Evolutionary conservation across 2,113 vertebrate genomes (phyloP).

Genomic region (Dryoscopus gambensis): DNA sequence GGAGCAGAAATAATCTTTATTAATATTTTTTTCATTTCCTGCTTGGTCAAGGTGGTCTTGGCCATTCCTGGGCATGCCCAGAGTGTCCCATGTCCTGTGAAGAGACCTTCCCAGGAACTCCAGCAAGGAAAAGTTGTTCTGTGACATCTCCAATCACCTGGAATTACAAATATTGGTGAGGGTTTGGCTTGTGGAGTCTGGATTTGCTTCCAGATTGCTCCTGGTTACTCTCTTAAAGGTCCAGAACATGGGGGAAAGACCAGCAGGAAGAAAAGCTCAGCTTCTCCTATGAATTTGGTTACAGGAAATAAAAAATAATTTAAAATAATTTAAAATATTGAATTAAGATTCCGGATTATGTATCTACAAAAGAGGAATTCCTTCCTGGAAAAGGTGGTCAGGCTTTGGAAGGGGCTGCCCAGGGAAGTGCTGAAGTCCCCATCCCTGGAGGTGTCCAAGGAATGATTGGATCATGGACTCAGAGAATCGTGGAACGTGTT

Average conservation of each 20-base stretch:
- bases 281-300: neutral
- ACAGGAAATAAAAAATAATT: neutral
- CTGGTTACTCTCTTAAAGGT: neutral
- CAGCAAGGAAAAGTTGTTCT: neutral
- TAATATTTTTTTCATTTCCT: neutral
- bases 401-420: neutral
- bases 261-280: neutral
- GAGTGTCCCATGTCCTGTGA: neutral
- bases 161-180: neutral
- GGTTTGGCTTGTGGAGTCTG: neutral
- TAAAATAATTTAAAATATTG: neutral
- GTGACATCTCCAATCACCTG: neutral
- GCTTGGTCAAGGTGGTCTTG: neutral
- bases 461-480: neutral
- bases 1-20: neutral
- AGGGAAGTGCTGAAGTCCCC: neutral
- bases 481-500: fast-evolving
- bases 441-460: neutral
- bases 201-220: neutral
- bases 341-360: neutral
- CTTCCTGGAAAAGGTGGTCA: neutral
- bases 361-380: neutral
- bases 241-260: neutral
- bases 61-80: neutral
- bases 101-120: neutral